These are phyloP conservation scores for Ariolimax columbianus DNA, from an alignment of 2,888 invertebrate species.

Conservation along the genomic window DNA sequence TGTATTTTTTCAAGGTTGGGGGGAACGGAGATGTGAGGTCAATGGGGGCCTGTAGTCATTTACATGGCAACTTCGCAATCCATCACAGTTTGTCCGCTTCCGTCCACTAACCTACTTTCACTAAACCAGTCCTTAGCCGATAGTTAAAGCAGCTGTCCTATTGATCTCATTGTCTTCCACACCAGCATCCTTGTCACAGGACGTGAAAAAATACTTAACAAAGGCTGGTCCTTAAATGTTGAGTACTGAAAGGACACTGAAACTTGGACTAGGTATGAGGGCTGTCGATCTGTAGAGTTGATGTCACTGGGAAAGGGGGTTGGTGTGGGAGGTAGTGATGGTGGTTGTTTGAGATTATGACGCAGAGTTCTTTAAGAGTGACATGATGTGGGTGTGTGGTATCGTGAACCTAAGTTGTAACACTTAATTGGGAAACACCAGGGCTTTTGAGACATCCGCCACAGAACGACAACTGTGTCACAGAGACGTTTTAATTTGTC, in stretches of 20 bases:
- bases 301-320: too few relatives aligned
- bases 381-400: slow-evolving; percentile 34
- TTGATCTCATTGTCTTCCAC: not conserved
- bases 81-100: slow-evolving; percentile 30
- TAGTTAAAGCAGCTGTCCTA: slow-evolving; percentile 28
- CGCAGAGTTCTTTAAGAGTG: not conserved
- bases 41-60: not conserved
- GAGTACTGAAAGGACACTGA: not conserved
- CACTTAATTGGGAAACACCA: slow-evolving; percentile 14
- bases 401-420: slow-evolving; percentile 14
- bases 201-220: not conserved
- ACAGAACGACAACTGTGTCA: slow-evolving; percentile 14
- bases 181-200: not conserved
- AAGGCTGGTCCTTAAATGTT: slow-evolving; percentile 11
- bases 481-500: slow-evolving; percentile 21
- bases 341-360: not conserved
- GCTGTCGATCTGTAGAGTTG: not conserved
- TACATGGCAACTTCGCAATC: slow-evolving; percentile 29
- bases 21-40: not conserved
- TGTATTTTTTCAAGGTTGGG: not conserved
- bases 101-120: slow-evolving; percentile 26
- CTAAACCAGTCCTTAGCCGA: not conserved
- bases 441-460: not conserved
- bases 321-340: not conserved
- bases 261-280: slow-evolving; percentile 11